phyloP scores from a whole-genome alignment of 2,888 invertebrate species.

The Leucania comma region DNA sequence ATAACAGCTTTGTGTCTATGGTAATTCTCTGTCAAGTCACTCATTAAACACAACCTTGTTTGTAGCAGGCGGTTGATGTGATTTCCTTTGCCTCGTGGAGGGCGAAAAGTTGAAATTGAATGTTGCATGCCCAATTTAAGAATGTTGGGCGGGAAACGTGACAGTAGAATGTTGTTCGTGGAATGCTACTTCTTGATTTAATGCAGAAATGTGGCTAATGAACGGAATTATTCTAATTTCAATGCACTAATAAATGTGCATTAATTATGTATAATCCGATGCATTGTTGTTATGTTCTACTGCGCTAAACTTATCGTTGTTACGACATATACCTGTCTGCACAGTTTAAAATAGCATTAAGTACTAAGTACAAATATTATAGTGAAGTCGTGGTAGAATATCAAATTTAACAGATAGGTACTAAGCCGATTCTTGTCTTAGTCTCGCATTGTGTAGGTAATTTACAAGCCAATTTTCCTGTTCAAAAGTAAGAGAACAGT shows the following conservation, averaged over 20 bases:
- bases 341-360: not conserved
- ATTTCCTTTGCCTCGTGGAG: constrained; percentile 42
- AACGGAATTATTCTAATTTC: constrained; percentile 55
- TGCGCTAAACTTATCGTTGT: constrained; percentile 7
- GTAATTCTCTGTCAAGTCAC: constrained; percentile 43
- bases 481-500: constrained; percentile 8
- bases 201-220: constrained; percentile 52
- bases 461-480: constrained; percentile 3
- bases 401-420: not conserved
- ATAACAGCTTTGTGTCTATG: constrained; percentile 62
- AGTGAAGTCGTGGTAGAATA: not conserved
- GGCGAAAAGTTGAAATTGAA: constrained; percentile 40
- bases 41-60: constrained; percentile 50
- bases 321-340: constrained; percentile 10
- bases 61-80: constrained; percentile 26
- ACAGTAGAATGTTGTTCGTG: constrained; percentile 21
- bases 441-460: constrained; percentile 9
- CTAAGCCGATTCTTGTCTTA: not conserved
- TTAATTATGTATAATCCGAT: constrained; percentile 27
- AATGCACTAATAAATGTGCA: constrained; percentile 54
- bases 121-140: constrained; percentile 37
- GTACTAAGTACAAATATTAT: not conserved
- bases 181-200: constrained; percentile 50
- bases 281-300: constrained; percentile 38
- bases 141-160: constrained; percentile 9